phyloP scores from a whole-genome alignment of 2,888 invertebrate genomes.

The Xiphydria camelus region DNA sequence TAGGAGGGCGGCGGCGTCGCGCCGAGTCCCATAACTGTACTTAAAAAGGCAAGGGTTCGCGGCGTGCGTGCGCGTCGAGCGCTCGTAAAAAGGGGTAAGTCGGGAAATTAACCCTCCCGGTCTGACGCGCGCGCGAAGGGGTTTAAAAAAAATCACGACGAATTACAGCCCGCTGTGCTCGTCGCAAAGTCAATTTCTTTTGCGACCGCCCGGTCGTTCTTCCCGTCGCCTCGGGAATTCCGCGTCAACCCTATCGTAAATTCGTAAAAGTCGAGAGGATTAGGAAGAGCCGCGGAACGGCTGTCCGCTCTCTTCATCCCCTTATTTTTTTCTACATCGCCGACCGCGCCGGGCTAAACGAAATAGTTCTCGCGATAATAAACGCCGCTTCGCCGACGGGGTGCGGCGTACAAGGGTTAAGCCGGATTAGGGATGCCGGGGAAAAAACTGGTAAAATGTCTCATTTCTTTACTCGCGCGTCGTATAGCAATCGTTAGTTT shows the following conservation, averaged over 20 bases:
- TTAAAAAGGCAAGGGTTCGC: slow-evolving; percentile 21
- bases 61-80: neutral
- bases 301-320: too few species aligned
- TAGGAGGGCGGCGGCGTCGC: too few species aligned
- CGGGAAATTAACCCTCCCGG: slow-evolving; percentile 9
- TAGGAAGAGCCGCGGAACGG: too few species aligned
- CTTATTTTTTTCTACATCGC: too few species aligned
- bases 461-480: slow-evolving; percentile 13
- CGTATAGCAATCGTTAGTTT: too few species aligned
- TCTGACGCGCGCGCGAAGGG: slow-evolving; percentile 4
- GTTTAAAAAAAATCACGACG: neutral
- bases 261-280: slow-evolving; percentile 25
- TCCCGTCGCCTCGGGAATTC: slow-evolving; percentile 5
- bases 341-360: too few species aligned
- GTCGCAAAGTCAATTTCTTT: slow-evolving; percentile 24
- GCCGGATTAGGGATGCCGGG: slow-evolving; percentile 15
- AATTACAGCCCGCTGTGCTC: neutral
- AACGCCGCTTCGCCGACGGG: too few species aligned
- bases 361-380: too few species aligned
- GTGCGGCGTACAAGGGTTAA: slow-evolving; percentile 17
- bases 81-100: slow-evolving; percentile 13
- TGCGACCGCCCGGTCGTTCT: neutral
- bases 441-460: slow-evolving; percentile 28
- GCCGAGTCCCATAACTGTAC: slow-evolving; percentile 21
- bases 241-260: slow-evolving; percentile 26